phyloP scores from a whole-genome alignment of 2,113 vertebrate species.

The Orycteropus afer region DNA sequence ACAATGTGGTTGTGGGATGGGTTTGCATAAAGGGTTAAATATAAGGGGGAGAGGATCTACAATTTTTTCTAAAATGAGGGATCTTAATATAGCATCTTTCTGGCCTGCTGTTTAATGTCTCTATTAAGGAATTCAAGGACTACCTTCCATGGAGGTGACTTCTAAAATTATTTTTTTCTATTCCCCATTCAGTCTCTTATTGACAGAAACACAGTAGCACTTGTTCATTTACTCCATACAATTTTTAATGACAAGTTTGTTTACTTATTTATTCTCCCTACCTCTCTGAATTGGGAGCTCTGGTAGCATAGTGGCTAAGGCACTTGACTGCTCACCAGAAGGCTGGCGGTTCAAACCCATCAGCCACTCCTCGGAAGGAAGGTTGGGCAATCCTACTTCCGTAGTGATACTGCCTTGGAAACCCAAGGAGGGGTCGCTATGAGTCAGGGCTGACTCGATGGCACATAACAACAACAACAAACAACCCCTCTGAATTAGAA shows the following conservation, averaged over 20 bases:
- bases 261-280: background rate
- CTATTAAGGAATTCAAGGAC: background rate
- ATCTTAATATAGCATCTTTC: background rate
- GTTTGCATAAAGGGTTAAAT: background rate
- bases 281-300: too few relatives aligned
- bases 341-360: too few relatives aligned
- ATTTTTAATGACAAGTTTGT: background rate
- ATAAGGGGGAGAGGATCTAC: background rate
- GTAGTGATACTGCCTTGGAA: too few relatives aligned
- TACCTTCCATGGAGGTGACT: background rate
- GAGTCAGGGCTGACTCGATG: too few relatives aligned
- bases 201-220: background rate
- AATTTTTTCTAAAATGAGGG: background rate
- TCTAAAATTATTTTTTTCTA: background rate
- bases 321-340: too few relatives aligned
- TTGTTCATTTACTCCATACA: background rate
- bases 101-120: background rate
- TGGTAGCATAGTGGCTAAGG: too few relatives aligned
- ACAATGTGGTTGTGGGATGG: background rate
- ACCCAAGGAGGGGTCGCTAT: too few relatives aligned
- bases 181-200: background rate
- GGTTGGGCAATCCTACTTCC: too few relatives aligned
- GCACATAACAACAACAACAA: too few relatives aligned
- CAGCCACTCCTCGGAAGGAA: too few relatives aligned
- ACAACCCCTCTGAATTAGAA: too few relatives aligned